Evolutionary conservation across 2,113 vertebrate species (phyloP), one percentile per base, ranked within the genome.

Genomic region (Crotalus viridis): DNA sequence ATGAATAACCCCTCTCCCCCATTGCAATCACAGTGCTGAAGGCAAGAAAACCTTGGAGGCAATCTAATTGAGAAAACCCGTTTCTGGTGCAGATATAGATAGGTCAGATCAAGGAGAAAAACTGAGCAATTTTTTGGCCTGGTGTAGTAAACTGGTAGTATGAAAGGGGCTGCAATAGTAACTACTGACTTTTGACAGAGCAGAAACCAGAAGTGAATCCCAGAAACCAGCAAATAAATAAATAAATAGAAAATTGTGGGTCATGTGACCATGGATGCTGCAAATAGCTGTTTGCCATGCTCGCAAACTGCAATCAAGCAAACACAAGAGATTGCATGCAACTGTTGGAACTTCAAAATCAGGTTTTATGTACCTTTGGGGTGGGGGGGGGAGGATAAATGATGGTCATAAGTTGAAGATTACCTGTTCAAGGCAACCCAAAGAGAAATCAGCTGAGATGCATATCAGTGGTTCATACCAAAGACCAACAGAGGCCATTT

Each of bases 151-250:
- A 56, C 69, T 69, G 2, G 33, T 56, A n/a, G 87, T 17, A 5
- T 7, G 28, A 61, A 91, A 5, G 0, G 10, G 0, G 0, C 10
- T 86, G 43, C 2, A 91, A 52, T 33, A 87, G 48, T 2, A 4
- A 9, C 2, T 13, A 3, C 54, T 57, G 43, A 57, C 28, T 52
- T 52, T 4, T 0, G 21, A 59, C 61, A 85, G 52, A 85, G 61
- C 28, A 69, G 12, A 69, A 69, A 69, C 4, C 61, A n/a, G 61
- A 69, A 12, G 5, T 3, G 3, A 69, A n/a, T n/a, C 61, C 28
- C 28, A 69, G 12, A 69, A 69, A 64, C 28, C 28, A n/a, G 26
- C 10, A 28, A 28, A 28, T 13, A n/a, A 13, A 12, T 26, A 28
- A 61, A 5, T 21, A 57, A 22, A 24, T 24, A 28, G 61, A n/a